Evolutionary conservation across 2,888 invertebrate genomes (phyloP), one percentile per base, ranked within the genome.

Genomic region (Leptothorax acervorum): DNA sequence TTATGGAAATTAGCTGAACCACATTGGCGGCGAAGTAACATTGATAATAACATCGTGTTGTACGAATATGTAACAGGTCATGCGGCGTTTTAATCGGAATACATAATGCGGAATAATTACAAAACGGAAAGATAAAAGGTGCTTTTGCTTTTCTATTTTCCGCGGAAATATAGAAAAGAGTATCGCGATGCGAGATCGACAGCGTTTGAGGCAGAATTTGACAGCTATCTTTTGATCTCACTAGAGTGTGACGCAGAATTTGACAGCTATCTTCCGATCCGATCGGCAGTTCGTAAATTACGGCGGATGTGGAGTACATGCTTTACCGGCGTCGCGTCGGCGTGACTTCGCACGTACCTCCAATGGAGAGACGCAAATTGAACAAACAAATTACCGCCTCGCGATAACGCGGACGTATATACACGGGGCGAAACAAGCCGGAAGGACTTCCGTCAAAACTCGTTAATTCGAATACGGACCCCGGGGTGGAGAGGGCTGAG

Each of bases 391-490:
- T 81, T 60, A 60, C 18, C 12, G 39, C 28, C 48, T 12, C 35
- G 60, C 57, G 48, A 51, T 60, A 51, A 23, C 35, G 75, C 60
- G 45, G 1, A 57, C 9, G 28, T 39, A 9, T 39, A 9, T 57
- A 53, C 18, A n/a, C 18, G 35, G 18, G 35, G 18, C 42, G 23
- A 18, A 60, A 73, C 39, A 12, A 48, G 18, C 31, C 65, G 82
- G 76, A 62, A 76, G 63, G 18, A 55, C 42, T 62, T n/a, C 45
- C 55, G 60, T 48, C 83, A 51, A 53, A 82, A 71, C 45, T 83
- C 23, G 42, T 63, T 73, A 82, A 84, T 73, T 55, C 57, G 71
- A 57, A 55, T 48, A 68, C 65, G 28, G 39, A 11, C 48, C 45
- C 53, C 45, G 23, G 8, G 1, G 8, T 12, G n/a, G 18, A 48